Percentiles rank a stretch among this genome's conserved stretches.
Evolutionary conservation across 2,888 invertebrate genomes (phyloP).

Genomic region (Chymomyza amoena): DNA sequence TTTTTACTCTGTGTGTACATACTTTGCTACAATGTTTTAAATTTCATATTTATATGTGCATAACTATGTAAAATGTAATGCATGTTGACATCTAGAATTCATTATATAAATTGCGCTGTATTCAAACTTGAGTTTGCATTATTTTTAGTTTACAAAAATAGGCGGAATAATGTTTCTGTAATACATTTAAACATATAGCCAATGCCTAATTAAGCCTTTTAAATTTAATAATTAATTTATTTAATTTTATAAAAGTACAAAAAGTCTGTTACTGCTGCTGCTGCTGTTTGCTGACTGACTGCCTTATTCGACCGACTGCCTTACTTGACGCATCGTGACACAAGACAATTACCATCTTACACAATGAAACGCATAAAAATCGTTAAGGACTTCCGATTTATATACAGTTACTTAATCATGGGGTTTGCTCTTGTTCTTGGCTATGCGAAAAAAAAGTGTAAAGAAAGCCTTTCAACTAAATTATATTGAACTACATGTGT

Average conservation of each 20-base stretch:
- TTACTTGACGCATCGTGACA: not conserved
- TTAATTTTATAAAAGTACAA: conserved; percentile 68
- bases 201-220: conserved; percentile 53
- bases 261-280: conserved; percentile 43
- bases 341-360: not conserved
- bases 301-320: not conserved
- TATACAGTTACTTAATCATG: conserved; percentile 20
- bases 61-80: conserved; percentile 40
- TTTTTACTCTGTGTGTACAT: conserved; percentile 36
- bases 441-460: not conserved
- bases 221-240: conserved; percentile 41
- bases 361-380: not conserved
- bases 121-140: not conserved
- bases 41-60: conserved; percentile 41
- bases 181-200: conserved; percentile 30
- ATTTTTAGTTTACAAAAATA: conserved; percentile 39
- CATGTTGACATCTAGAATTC: conserved; percentile 66
- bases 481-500: conserved; percentile 6
- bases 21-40: conserved; percentile 43
- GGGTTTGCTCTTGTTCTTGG: not conserved
- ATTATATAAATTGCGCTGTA: conserved; percentile 2
- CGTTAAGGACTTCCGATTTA: conserved; percentile 30
- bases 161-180: conserved; percentile 1
- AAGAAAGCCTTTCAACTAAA: not conserved
- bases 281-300: not conserved